phyloP scores from a whole-genome alignment of 1,140 invertebrate species.

The Lepidurus arcticus region DNA sequence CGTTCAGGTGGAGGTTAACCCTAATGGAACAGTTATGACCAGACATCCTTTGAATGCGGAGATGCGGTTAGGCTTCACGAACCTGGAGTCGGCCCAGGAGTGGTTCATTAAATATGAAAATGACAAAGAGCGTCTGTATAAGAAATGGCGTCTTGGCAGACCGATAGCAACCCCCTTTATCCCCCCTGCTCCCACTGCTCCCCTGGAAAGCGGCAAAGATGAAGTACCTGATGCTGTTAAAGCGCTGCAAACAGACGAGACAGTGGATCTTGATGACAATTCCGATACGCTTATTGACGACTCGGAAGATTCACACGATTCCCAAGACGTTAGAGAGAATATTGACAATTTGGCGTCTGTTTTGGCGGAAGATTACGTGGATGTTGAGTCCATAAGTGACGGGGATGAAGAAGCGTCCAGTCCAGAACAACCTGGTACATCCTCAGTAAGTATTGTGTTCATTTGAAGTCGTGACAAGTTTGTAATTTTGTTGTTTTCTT shows the following conservation, averaged over 20 bases:
- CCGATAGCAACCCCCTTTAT: too few species aligned
- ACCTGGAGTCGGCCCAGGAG: background rate
- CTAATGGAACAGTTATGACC: background rate
- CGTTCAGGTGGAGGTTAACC: background rate
- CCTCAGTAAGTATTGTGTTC: background rate
- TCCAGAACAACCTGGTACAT: background rate
- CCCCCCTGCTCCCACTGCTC: too few species aligned
- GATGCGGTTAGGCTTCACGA: background rate
- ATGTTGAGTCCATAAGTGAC: background rate
- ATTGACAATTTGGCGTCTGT: constrained; percentile 10
- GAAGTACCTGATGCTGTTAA: background rate
- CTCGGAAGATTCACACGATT: background rate
- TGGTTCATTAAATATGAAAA: background rate
- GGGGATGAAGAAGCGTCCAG: background rate
- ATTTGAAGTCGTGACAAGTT: background rate
- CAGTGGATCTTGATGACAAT: background rate
- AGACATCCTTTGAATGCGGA: background rate
- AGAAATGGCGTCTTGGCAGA: background rate
- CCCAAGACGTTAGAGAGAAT: background rate
- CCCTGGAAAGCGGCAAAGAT: background rate
- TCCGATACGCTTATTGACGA: background rate
- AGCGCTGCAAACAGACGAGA: background rate
- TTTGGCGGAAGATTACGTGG: background rate
- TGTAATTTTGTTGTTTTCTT: background rate
- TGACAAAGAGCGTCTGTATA: background rate